Percentiles rank a stretch among this genome's conserved stretches.
phyloP scores from a whole-genome alignment of 2,888 invertebrate genomes.

The Leucania comma region DNA sequence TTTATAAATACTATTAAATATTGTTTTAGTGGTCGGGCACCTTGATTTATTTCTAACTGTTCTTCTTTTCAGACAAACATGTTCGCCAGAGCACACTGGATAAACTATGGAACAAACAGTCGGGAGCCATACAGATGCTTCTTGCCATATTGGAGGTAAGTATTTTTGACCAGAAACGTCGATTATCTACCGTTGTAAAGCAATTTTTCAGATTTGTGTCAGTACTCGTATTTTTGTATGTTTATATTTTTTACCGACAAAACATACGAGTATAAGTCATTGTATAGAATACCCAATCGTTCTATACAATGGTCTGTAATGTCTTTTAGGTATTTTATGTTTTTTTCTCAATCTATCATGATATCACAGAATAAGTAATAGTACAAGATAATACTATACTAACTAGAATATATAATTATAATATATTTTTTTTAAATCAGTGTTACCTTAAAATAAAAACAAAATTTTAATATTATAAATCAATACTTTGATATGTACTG shows the following conservation, averaged over 20 bases:
- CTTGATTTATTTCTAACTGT: slow-evolving; percentile 35
- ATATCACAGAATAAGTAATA: too few species aligned
- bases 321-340: too few species aligned
- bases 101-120: slow-evolving; percentile 90
- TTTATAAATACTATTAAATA: slow-evolving; percentile 33
- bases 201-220: slow-evolving; percentile 3
- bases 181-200: slow-evolving; percentile 3
- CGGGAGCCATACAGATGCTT: slow-evolving; percentile 89
- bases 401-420: too few species aligned
- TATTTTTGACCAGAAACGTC: slow-evolving; percentile 4
- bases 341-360: too few species aligned
- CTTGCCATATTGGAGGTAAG: slow-evolving; percentile 90
- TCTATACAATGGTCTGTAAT: too few species aligned
- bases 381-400: too few species aligned
- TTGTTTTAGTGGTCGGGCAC: slow-evolving; percentile 2
- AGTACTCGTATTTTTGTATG: too few species aligned
- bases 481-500: too few species aligned
- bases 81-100: slow-evolving; percentile 90
- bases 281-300: too few species aligned
- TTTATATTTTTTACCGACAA: neutral
- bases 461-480: too few species aligned
- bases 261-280: neutral
- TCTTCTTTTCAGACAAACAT: slow-evolving; percentile 88
- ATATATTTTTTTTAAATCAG: too few species aligned
- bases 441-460: too few species aligned